A percentile compares a stretch with the other conserved stretches of the same genome.
Conservation (phyloP, 2,797 vertebrate genomes). For the Anguilla megastoma region DNA sequence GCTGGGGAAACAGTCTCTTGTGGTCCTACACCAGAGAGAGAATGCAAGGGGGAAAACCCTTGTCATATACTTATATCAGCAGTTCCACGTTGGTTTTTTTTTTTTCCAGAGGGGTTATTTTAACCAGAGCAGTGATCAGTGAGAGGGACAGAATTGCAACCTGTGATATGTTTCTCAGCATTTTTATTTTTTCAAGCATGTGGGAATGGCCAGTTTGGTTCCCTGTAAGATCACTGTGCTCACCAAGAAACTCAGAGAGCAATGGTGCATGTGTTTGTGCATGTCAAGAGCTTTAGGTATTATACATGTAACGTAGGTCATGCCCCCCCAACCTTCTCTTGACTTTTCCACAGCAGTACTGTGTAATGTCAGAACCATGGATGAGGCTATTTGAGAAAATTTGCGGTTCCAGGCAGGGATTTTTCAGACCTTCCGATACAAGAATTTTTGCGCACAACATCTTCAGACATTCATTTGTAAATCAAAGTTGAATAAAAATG, state of each 20-base stretch:
- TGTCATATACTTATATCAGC: constrained; percentile 41
- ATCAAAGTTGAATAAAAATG: no score
- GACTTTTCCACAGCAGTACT: constrained; percentile 4
- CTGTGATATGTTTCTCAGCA: constrained; percentile 64
- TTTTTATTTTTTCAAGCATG: constrained; percentile 53
- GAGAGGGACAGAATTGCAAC: constrained; percentile 55
- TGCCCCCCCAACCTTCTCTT: background rate
- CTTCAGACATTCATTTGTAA: no score
- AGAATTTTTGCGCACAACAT: no score
- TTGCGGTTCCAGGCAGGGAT: background rate
- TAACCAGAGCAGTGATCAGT: constrained; percentile 57
- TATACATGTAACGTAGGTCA: background rate
- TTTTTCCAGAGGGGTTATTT: constrained; percentile 40
- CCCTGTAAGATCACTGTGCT: constrained; percentile 49
- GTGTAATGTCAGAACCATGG: background rate
- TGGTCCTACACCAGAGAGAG: background rate
- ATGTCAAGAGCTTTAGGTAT: background rate
- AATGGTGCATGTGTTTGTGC: constrained; percentile 26
- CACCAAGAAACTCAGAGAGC: constrained; percentile 42
- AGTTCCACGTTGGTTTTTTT: constrained; percentile 28
- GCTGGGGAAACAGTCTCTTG: no score
- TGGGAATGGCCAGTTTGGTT: constrained; percentile 57
- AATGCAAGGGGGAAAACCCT: background rate
- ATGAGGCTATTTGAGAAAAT: background rate
- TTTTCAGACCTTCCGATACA: no score